phyloP scores from a whole-genome alignment of 2,797 vertebrate species.

The Lutjanus campechanus region DNA sequence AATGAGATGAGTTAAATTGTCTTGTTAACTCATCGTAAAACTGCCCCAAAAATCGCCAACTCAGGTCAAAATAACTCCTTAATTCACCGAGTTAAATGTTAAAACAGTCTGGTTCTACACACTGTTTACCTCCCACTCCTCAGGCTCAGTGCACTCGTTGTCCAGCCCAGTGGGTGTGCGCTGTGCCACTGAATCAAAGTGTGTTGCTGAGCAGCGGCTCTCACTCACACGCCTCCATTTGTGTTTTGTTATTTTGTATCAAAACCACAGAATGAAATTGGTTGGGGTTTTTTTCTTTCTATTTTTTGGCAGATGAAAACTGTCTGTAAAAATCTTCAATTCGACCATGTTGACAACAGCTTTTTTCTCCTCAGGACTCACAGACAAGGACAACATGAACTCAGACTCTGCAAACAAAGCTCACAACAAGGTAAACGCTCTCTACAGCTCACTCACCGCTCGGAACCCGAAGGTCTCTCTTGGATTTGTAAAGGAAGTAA shows the following conservation, averaged over 20 bases:
- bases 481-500: constrained; percentile 1
- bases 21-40: no score
- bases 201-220: no score
- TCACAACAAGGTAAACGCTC: constrained; percentile 89
- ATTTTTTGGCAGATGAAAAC: not conserved
- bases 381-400: constrained; percentile 95
- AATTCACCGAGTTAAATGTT: no score
- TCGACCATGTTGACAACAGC: not conserved
- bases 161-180: no score
- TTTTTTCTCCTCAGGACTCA: constrained; percentile 88
- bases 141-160: no score
- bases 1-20: no score
- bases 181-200: no score
- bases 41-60: no score
- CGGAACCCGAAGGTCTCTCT: not conserved
- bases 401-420: constrained; percentile 90
- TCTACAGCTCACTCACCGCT: constrained; percentile 6
- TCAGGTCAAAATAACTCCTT: no score
- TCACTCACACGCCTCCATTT: not conserved
- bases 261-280: not conserved
- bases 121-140: no score
- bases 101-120: no score
- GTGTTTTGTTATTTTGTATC: not conserved
- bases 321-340: not conserved
- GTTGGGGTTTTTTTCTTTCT: not conserved